Evolutionary conservation across 2,888 invertebrate species (phyloP), one percentile per base, ranked within the genome.

Genomic region (Tiliacea citrago): DNA sequence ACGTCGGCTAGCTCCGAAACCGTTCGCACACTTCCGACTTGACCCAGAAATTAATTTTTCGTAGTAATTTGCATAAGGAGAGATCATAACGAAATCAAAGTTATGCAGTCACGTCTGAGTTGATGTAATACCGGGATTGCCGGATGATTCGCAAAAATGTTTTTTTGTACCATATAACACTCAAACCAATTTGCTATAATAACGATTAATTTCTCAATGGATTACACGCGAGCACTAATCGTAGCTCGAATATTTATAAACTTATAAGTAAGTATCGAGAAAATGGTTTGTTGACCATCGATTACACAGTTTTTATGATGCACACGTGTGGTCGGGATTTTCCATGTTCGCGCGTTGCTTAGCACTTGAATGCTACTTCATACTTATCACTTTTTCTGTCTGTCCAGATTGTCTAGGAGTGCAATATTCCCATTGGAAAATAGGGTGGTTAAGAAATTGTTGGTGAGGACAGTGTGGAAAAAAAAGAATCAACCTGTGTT

Each of bases 11-110:
- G 53, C 35, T 67, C 67, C 39, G 62, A 72, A 61, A 61, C n/a
- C 53, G 68, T 68, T 77, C 85, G 77, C 73, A 73, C 24, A 74
- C 77, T 82, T 85, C 71, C 70, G 68, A 79, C 72, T 73, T 86
- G 86, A 86, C 86, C 86, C 82, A 86, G 82, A 84, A 85, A 81
- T 83, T 68, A 73, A 63, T 76, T 76, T 39, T 78, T 68, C 51
- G 13, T 71, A 35, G 45, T 77, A 66, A 76, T 84, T 86, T 81
- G 81, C 84, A 77, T 63, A 61, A 62, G n/a, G 21, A 39, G 45
- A 45, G 18, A 58, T 39, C 24, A 42, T 71, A 68, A 72, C 35
- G n/a, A 77, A 76, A 39, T 58, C 58, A 2, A 60, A 42, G 62
- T 77, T 77, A 77, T 69, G 60, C 45, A 79, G 63, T 49, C 39